phyloP scores from a whole-genome alignment of 1,140 invertebrate genomes.

The Sinella curviseta region DNA sequence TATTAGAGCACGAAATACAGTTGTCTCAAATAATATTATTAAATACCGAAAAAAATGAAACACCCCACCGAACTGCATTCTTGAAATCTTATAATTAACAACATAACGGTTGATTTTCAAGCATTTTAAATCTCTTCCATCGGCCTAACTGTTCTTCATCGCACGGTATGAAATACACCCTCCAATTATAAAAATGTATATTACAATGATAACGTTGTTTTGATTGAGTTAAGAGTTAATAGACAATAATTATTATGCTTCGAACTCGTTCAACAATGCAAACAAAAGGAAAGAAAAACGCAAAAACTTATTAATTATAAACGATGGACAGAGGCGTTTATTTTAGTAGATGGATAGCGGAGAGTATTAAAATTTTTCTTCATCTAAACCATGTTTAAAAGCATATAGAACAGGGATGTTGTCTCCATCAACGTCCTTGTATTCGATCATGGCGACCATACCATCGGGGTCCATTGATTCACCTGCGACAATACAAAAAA shows the following conservation, averaged over 20 bases:
- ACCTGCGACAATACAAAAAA: slow-evolving; percentile 59
- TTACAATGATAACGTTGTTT: not conserved
- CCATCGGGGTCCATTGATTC: slow-evolving; percentile 93
- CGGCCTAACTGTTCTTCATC: not conserved
- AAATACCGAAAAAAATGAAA: too few relatives aligned
- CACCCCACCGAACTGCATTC: too few relatives aligned
- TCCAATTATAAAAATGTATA: not conserved
- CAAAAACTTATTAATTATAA: not conserved
- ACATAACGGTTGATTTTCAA: too few relatives aligned
- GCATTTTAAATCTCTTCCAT: too few relatives aligned
- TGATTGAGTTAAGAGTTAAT: not conserved
- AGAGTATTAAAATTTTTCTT: slow-evolving; percentile 82
- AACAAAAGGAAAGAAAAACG: not conserved
- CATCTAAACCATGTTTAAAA: slow-evolving; percentile 90
- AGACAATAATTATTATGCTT: not conserved
- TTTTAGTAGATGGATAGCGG: slow-evolving; percentile 9
- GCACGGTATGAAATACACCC: not conserved
- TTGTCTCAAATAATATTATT: too few relatives aligned
- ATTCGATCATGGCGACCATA: slow-evolving; percentile 89
- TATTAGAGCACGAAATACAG: not conserved
- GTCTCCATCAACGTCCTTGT: slow-evolving; percentile 80
- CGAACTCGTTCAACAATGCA: not conserved
- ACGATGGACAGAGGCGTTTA: slow-evolving; percentile 20
- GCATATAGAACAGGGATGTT: slow-evolving; percentile 87
- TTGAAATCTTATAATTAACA: too few relatives aligned